Evolutionary conservation across 2,113 vertebrate species (phyloP).

Genomic region (Micronycteris hirsuta): DNA sequence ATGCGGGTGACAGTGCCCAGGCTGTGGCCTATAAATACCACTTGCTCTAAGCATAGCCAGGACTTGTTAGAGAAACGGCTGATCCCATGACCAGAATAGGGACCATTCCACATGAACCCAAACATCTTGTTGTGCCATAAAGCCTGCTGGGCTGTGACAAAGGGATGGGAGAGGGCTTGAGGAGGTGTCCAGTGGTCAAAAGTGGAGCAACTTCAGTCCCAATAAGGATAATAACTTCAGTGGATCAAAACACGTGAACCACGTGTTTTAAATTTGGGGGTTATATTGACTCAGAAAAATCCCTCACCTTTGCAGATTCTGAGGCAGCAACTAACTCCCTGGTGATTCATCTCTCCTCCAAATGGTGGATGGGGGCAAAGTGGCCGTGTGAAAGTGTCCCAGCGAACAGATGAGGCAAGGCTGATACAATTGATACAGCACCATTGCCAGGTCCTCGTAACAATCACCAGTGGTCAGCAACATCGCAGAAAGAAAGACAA

Average conservation of each 20-base stretch:
- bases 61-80: no score
- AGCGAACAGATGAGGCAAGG: background rate
- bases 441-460: accelerated
- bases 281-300: accelerated
- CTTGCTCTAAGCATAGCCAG: background rate
- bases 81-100: no score
- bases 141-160: background rate
- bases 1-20: background rate
- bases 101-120: accelerated
- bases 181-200: accelerated
- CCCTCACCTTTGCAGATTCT: background rate
- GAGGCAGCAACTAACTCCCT: accelerated
- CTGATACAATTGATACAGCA: background rate
- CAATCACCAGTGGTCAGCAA: background rate
- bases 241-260: no score
- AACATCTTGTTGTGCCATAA: background rate
- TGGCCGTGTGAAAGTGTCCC: accelerated
- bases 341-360: accelerated
- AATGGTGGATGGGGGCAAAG: accelerated
- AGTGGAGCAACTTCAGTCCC: accelerated
- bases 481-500: background rate
- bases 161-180: background rate
- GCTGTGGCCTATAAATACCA: accelerated
- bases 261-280: background rate
- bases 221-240: background rate